Conservation (phyloP, 2,113 vertebrate species). For the Poeciliopsis prolifica region DNA sequence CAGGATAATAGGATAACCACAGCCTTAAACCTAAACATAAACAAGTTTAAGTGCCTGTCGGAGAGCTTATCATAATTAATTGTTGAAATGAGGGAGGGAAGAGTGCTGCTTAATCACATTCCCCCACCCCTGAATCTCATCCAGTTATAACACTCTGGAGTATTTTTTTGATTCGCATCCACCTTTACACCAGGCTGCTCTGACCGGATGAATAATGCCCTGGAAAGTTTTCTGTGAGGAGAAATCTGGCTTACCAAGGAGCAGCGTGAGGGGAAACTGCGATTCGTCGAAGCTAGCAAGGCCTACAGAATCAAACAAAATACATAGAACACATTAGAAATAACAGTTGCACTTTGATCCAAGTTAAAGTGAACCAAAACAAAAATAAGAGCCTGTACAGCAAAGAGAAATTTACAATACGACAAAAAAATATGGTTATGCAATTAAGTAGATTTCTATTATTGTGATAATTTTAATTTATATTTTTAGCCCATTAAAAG, state of each 20-base stretch:
- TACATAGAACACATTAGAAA: background rate
- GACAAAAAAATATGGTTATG: background rate
- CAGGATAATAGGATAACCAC: slow-evolving; percentile 41
- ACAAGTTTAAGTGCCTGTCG: slow-evolving; percentile 47
- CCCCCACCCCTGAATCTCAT: slow-evolving; percentile 18
- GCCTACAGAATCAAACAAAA: slow-evolving; percentile 19
- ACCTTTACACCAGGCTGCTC: slow-evolving; percentile 10
- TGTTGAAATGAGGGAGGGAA: slow-evolving; percentile 45
- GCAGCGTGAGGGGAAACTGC: slow-evolving; percentile 8
- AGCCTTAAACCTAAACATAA: slow-evolving; percentile 59
- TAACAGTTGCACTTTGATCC: too few relatives aligned
- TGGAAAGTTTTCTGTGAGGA: slow-evolving; percentile 1
- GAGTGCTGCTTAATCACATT: slow-evolving; percentile 37
- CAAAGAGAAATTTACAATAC: too few relatives aligned
- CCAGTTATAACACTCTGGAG: slow-evolving; percentile 14
- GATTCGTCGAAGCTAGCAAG: slow-evolving; percentile 1
- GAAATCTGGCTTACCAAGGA: background rate
- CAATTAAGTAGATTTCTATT: background rate
- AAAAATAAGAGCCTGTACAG: too few relatives aligned
- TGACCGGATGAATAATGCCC: background rate
- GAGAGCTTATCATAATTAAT: slow-evolving; percentile 62
- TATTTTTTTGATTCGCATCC: slow-evolving; percentile 7
- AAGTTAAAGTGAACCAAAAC: too few relatives aligned
- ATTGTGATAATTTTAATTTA: too few relatives aligned
- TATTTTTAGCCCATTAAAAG: background rate